Percentiles rank a stretch among this genome's conserved stretches.
phyloP scores from a whole-genome alignment of 2,888 invertebrate genomes.

The Barypeithes pellucidus region DNA sequence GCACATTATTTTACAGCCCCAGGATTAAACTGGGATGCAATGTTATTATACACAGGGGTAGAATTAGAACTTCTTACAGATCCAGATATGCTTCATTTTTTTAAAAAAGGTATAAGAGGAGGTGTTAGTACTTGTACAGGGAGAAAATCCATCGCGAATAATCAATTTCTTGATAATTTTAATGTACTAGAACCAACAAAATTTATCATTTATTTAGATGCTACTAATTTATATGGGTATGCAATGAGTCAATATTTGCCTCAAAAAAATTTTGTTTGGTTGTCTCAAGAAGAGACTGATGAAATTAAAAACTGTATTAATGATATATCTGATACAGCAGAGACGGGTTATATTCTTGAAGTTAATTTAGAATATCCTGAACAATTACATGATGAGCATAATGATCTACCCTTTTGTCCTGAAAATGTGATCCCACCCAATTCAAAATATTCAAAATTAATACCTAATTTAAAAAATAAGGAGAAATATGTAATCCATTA shows the following conservation, averaged over 20 bases:
- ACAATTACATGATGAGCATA: neutral
- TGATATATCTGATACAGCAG: neutral
- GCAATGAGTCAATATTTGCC: no score
- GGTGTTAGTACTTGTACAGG: constrained; percentile 15
- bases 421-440: constrained; percentile 2
- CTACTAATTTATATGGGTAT: neutral
- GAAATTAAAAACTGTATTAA: neutral
- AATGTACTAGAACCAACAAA: neutral
- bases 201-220: neutral
- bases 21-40: neutral
- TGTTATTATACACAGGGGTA: neutral
- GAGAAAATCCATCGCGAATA: constrained; percentile 13
- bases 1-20: constrained; percentile 6
- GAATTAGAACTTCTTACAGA: neutral
- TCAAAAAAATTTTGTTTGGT: neutral
- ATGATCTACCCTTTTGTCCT: neutral
- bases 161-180: neutral
- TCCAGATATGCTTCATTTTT: constrained; percentile 23
- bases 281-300: neutral
- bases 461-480: constrained; percentile 1
- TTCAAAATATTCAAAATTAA: constrained; percentile 8
- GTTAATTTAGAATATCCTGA: neutral
- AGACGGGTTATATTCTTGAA: neutral
- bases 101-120: constrained; percentile 10
- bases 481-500: constrained; percentile 6